These are phyloP conservation scores for Odontocerum albicorne DNA, from an alignment of 2,888 invertebrate species.

Conservation along the genomic window DNA sequence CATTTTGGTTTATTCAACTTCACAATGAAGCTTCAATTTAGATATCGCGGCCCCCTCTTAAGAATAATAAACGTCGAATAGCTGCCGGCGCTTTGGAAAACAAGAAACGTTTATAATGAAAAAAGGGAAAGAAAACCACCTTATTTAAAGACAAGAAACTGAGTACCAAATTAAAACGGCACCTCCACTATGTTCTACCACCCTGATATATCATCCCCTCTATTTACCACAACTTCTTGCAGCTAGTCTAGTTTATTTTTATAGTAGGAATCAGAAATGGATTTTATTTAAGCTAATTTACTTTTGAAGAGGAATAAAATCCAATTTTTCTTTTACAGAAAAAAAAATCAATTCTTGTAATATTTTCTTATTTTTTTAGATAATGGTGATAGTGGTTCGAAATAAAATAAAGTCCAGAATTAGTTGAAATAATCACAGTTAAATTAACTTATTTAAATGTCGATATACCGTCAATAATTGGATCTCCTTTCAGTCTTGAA, in stretches of 20 bases:
- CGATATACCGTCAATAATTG: too few species aligned
- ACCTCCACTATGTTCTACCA: constrained; percentile 27
- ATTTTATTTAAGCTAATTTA: too few species aligned
- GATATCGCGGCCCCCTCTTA: constrained; percentile 14
- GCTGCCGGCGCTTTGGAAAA: constrained; percentile 30
- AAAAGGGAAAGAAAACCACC: constrained; percentile 36
- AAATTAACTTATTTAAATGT: too few species aligned
- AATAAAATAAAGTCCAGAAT: too few species aligned
- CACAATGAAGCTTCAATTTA: constrained; percentile 15
- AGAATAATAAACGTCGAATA: constrained; percentile 34
- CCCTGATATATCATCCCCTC: constrained; percentile 22
- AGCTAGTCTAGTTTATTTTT: constrained; percentile 9
- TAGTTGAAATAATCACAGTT: too few species aligned
- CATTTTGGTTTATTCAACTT: background rate
- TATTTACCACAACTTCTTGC: constrained; percentile 5
- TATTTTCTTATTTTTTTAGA: too few species aligned
- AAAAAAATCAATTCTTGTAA: too few species aligned
- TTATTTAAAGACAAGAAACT: constrained; percentile 33
- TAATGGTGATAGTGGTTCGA: too few species aligned
- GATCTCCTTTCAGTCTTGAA: too few species aligned
- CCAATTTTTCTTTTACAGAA: too few species aligned
- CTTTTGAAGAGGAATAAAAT: too few species aligned
- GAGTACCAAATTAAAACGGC: constrained; percentile 36
- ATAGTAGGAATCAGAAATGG: too few species aligned
- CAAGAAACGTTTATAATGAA: constrained; percentile 35